phyloP scores from a whole-genome alignment of 2,113 vertebrate genomes.

The Neolamprologus brichardi region DNA sequence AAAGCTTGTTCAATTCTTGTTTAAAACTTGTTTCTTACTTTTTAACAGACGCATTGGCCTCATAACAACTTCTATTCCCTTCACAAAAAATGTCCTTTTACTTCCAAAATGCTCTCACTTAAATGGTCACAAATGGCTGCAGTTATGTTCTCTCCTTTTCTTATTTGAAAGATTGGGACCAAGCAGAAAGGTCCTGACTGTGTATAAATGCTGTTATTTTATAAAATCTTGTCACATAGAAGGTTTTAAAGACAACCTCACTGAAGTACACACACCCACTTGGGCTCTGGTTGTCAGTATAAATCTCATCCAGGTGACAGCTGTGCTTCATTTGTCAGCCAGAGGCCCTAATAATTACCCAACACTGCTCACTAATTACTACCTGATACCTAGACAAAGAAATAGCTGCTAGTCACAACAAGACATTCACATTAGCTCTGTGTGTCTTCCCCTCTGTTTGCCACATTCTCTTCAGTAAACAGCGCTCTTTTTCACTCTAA shows the following conservation, averaged over 20 bases:
- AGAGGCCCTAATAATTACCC: constrained; percentile 27
- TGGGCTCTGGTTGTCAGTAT: background rate
- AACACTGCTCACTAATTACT: constrained; percentile 38
- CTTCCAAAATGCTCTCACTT: background rate
- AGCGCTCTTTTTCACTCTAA: background rate
- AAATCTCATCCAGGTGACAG: constrained; percentile 21
- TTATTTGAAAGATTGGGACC: background rate
- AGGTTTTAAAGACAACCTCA: background rate
- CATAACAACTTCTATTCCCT: background rate
- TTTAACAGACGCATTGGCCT: background rate
- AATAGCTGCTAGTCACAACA: constrained; percentile 10
- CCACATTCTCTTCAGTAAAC: background rate
- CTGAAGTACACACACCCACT: background rate
- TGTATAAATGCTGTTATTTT: background rate
- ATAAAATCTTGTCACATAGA: background rate
- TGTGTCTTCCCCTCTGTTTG: background rate
- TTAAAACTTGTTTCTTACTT: background rate
- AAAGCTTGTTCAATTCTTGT: background rate
- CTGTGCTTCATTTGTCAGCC: constrained; percentile 5
- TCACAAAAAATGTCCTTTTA: background rate
- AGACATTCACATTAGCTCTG: background rate
- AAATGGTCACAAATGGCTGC: background rate
- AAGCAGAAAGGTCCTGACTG: background rate
- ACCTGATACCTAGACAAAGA: constrained; percentile 1
- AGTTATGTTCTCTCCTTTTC: background rate